Evolutionary conservation across 2,797 vertebrate genomes (phyloP), one percentile per base, ranked within the genome.

Genomic region (Siniperca scherzeri): DNA sequence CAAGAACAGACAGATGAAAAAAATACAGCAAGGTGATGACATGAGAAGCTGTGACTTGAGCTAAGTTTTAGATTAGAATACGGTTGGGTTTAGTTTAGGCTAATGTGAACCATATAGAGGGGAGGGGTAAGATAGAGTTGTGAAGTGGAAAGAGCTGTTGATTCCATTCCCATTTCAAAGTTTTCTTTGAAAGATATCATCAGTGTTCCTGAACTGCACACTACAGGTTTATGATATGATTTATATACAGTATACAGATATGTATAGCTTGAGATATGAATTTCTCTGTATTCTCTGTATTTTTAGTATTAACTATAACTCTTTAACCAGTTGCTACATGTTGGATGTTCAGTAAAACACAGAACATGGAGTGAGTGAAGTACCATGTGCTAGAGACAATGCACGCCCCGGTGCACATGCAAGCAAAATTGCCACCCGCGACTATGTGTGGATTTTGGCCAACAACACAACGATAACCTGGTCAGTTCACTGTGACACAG

Each of bases 21-120:
- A 66, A 83, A 69, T 17, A 12, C 25, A 64, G 70, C 17, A 5
- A 42, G 65, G 64, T 27, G 83, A 48, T 46, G 70, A 84, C 61
- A 70, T 30, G 46, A 46, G 67, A 53, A 71, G 30, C 66, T 53
- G 27, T 27, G 40, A 66, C 38, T 40, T 25, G 25, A 40, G n/a
- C 33, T 74, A 5, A 16, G 30, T 19, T 40, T 60, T 27, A 50
- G 33, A 65, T 77, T 64, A 64, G 69, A 77, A 78, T 65, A 74
- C 40, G 61, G 30, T 67, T 30, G 1, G 61, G 5, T 30, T 57
- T 42, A 69, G 59, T 57, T 56, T 33, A 22, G 69, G 57, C n/a
- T 25, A 57, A 42, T 64, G 50, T 7, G 38, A 74, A 9, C 60
- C 70, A 70, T 68, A 48, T 2, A 33, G 14, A 0, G 16, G 7